Base-by-base conservation (phyloP, 2,113 vertebrate genomes). In the Silurus asotus region DNA sequence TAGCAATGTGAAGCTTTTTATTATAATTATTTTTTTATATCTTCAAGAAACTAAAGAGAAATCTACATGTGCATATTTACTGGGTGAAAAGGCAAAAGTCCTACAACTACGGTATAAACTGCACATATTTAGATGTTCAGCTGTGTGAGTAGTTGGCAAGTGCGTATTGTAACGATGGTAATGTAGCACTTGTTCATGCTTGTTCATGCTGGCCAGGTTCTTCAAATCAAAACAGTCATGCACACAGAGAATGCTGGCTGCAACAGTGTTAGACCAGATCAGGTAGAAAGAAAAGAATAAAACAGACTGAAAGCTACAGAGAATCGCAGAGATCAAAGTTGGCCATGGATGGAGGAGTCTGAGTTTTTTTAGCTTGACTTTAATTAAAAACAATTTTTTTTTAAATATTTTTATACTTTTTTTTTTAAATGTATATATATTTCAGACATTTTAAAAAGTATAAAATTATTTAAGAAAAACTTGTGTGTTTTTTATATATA, bases 341-440 rank as follows among this genome's bases (percentile, higher is more conserved):
- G 78, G 79, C 51, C 70, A n/a, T 59, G 87, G 74, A 61, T 79
- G 82, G 78, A 88, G 58, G 51, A 53, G 62, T 23, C 64, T 28
- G 45, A n/a, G n/a, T n/a, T 45, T 3, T 82, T 17, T 65, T 37
- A 37, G 19, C 28, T 48, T 69, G 49, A 45, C 61, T 82, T 48
- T 4, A 49, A 64, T 37, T 37, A 37, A 37, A 37, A 37, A 37
- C 37, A 37, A 37, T 1, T 37, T 37, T 37, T 37, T 37, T 37
- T 37, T 37, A 37, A 37, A 37, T 37, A 37, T 37, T 37, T 37
- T 1, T 37, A 37, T 37, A 37, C 37, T 37, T 37, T 37, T 37
- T 37, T 37, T 37, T 37, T 1, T 37, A 37, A 37, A 1, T 37
- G 2, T 37, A 37, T 37, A 37, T 37, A 37, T 37, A 37, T n/a